Conservation (phyloP, 2,888 invertebrate species). For the Xiphydria camelus region DNA sequence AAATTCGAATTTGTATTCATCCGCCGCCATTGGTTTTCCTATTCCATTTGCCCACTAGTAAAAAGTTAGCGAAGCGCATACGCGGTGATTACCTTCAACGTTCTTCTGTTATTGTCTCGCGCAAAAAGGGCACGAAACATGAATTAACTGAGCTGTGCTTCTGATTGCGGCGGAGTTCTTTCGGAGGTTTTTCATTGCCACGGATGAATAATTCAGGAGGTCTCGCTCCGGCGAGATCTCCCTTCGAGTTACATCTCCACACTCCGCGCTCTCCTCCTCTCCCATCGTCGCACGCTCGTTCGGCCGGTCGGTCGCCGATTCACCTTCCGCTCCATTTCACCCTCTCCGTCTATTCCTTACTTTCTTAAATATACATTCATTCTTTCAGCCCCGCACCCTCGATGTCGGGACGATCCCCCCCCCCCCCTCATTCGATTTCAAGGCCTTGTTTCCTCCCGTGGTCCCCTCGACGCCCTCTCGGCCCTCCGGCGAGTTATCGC, state of each 20-base stretch:
- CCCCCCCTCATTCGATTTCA: background rate
- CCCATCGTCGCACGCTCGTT: background rate
- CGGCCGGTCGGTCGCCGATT: conserved; percentile 8
- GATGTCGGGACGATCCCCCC: conserved; percentile 1
- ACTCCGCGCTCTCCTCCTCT: background rate
- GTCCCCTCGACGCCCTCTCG: background rate
- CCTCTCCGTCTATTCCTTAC: conserved; percentile 18
- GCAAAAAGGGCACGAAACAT: conserved; percentile 29
- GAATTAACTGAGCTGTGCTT: conserved; percentile 33
- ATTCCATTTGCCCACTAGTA: conserved; percentile 8
- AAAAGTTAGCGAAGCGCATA: conserved; percentile 11
- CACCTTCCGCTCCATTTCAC: conserved; percentile 21
- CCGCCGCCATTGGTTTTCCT: conserved; percentile 8
- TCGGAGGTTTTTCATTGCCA: conserved; percentile 17
- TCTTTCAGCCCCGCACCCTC: conserved; percentile 5
- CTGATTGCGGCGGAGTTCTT: conserved; percentile 34
- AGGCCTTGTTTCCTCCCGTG: background rate
- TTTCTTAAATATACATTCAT: conserved; percentile 24
- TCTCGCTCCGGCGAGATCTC: conserved; percentile 10
- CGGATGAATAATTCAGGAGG: conserved; percentile 24
- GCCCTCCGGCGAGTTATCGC: background rate
- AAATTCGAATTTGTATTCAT: conserved; percentile 14
- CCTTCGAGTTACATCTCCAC: conserved; percentile 1
- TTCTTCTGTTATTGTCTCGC: conserved; percentile 19
- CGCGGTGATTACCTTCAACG: conserved; percentile 31